phyloP scores from a whole-genome alignment of 1,140 invertebrate genomes.

The Radopholus similis region DNA sequence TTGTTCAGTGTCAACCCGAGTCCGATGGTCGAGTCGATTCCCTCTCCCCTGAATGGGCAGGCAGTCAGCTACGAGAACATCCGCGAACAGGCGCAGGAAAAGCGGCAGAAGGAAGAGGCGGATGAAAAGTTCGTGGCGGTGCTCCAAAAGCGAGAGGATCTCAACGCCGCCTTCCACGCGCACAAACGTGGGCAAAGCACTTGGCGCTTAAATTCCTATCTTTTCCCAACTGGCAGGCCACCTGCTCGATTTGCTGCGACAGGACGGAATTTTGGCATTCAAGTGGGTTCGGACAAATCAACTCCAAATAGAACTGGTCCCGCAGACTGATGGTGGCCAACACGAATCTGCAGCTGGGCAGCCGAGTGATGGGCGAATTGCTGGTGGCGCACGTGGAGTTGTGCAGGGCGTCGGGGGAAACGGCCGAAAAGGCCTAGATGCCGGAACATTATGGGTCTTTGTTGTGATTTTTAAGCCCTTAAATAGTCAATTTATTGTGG shows the following conservation, averaged over 20 bases:
- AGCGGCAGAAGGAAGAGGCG: not conserved
- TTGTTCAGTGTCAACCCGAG: too few species aligned
- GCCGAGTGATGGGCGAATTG: slow-evolving; percentile 10
- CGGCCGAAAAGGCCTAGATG: not conserved
- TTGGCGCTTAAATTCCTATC: not conserved
- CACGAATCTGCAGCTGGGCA: not conserved
- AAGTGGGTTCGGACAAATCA: slow-evolving; percentile 6
- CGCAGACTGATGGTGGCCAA: not conserved
- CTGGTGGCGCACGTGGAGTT: not conserved
- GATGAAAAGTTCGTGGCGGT: not conserved
- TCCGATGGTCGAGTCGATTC: too few species aligned
- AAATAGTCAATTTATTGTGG: too few species aligned
- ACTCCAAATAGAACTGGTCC: not conserved
- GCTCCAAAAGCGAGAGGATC: not conserved
- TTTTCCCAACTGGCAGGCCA: not conserved
- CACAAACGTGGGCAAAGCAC: not conserved
- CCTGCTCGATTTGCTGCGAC: not conserved
- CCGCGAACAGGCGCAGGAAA: not conserved
- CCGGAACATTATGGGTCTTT: too few species aligned
- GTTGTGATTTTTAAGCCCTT: too few species aligned
- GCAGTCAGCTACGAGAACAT: not conserved
- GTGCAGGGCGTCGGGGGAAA: not conserved
- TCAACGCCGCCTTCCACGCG: not conserved
- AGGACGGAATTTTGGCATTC: not conserved
- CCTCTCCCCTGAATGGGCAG: not conserved